phyloP scores from a whole-genome alignment of 2,113 vertebrate species.

The Orientallactaga bullata region DNA sequence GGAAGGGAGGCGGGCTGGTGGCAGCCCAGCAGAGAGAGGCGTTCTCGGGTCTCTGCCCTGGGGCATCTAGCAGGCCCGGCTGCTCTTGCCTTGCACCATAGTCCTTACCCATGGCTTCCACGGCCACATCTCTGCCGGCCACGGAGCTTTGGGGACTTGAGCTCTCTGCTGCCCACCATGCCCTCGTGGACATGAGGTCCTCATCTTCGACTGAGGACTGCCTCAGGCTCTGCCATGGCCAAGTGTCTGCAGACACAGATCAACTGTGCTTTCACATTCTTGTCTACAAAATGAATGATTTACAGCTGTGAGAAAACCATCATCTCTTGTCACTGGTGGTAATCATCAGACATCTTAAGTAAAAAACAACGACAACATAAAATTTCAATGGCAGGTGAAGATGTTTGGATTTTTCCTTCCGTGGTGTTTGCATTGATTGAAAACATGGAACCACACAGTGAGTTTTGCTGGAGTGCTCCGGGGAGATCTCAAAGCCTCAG shows the following conservation, averaged over 20 bases:
- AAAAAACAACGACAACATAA: not conserved
- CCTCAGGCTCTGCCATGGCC: conserved; percentile 80
- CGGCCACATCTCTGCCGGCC: conserved; percentile 17
- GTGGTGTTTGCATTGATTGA: not conserved
- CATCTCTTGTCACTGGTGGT: conserved; percentile 69
- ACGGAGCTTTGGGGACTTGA: conserved; percentile 52
- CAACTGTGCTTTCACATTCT: conserved; percentile 85
- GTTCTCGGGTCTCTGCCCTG: not conserved
- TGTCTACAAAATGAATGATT: conserved; percentile 86
- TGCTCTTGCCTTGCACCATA: accelerated
- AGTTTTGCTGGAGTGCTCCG: not conserved
- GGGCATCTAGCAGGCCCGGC: not conserved
- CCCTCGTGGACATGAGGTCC: conserved; percentile 79
- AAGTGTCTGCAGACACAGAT: conserved; percentile 87
- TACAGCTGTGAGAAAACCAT: conserved; percentile 83
- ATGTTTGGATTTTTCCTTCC: conserved; percentile 15
- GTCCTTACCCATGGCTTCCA: not conserved
- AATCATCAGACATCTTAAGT: conserved; percentile 51
- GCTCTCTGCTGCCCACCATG: conserved; percentile 54
- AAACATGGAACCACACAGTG: not conserved
- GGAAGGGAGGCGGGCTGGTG: not conserved
- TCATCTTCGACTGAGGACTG: conserved; percentile 82
- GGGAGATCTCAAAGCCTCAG: not conserved
- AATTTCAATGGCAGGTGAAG: conserved; percentile 11
- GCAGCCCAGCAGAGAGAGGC: accelerated